These are phyloP conservation scores for Ramphastos sulfuratus DNA, from an alignment of 2,113 vertebrate species.

Conservation along the genomic window DNA sequence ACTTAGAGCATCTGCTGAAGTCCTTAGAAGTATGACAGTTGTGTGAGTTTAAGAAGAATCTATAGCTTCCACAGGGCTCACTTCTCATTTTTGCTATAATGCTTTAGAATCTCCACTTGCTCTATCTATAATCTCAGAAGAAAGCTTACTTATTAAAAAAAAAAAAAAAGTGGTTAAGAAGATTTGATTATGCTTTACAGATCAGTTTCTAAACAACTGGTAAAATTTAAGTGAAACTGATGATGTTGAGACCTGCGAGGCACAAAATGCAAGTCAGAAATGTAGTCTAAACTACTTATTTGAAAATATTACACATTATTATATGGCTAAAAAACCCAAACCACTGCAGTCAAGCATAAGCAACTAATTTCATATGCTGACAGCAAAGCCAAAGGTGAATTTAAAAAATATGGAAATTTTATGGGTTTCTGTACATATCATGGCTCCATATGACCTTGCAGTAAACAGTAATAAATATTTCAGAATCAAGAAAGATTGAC, in stretches of 20 bases:
- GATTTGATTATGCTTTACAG: background rate
- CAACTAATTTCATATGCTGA: background rate
- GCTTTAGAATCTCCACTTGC: background rate
- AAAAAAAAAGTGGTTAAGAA: background rate
- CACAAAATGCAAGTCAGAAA: background rate
- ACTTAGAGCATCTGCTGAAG: background rate
- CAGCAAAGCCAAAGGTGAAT: background rate
- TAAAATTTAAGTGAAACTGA: background rate
- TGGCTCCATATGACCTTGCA: background rate
- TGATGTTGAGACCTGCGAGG: background rate
- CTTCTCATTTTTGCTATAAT: background rate
- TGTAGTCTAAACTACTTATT: background rate
- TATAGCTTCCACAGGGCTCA: background rate
- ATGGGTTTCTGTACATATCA: background rate
- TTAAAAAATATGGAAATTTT: background rate
- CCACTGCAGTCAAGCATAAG: background rate
- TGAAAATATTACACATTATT: background rate
- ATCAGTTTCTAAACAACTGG: background rate
- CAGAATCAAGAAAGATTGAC: background rate
- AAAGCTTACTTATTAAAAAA: background rate
- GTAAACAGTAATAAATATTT: background rate
- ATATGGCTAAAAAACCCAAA: background rate
- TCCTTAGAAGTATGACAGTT: background rate
- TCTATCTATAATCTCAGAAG: background rate
- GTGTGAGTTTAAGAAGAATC: background rate